These are phyloP conservation scores for Drymonia ruficornis DNA, from an alignment of 2,888 invertebrate species.

Conservation along the genomic window DNA sequence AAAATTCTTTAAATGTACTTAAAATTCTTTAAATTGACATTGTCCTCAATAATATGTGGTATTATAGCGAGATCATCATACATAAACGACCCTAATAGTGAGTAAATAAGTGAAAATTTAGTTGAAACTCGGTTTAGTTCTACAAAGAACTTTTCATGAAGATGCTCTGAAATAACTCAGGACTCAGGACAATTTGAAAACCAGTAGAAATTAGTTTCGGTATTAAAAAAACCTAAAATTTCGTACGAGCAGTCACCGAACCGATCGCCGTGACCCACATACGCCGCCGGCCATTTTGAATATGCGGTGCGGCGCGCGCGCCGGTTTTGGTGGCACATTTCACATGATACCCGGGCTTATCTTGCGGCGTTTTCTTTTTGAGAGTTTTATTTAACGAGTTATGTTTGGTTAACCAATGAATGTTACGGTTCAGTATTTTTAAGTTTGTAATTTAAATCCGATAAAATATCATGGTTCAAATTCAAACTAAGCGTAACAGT, in stretches of 20 bases:
- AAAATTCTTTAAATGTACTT: too few relatives aligned
- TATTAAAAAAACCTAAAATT: slow-evolving; percentile 38
- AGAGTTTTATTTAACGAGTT: slow-evolving; percentile 23
- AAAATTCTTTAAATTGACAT: too few relatives aligned
- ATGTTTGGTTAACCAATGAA: slow-evolving; percentile 2
- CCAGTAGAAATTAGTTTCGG: slow-evolving; percentile 15
- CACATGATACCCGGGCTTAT: slow-evolving; percentile 52
- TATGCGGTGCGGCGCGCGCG: slow-evolving; percentile 54
- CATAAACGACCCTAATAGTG: too few relatives aligned
- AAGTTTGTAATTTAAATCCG: neutral
- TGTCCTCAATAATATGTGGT: too few relatives aligned
- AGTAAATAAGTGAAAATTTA: too few relatives aligned
- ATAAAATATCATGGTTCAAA: neutral
- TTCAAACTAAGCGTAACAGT: neutral
- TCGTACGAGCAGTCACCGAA: slow-evolving; percentile 45
- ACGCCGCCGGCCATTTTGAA: slow-evolving; percentile 63
- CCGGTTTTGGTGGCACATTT: slow-evolving; percentile 66
- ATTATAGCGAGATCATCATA: too few relatives aligned
- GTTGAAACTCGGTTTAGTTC: too few relatives aligned
- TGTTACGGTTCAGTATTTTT: neutral
- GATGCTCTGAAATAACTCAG: too few relatives aligned
- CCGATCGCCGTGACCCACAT: slow-evolving; percentile 70
- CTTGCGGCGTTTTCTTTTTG: slow-evolving; percentile 38
- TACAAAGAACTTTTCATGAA: too few relatives aligned
- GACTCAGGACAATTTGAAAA: neutral